A percentile compares a stretch with the other conserved stretches of the same genome.
phyloP scores from a whole-genome alignment of 2,113 vertebrate species.

The Gymnarchus niloticus region DNA sequence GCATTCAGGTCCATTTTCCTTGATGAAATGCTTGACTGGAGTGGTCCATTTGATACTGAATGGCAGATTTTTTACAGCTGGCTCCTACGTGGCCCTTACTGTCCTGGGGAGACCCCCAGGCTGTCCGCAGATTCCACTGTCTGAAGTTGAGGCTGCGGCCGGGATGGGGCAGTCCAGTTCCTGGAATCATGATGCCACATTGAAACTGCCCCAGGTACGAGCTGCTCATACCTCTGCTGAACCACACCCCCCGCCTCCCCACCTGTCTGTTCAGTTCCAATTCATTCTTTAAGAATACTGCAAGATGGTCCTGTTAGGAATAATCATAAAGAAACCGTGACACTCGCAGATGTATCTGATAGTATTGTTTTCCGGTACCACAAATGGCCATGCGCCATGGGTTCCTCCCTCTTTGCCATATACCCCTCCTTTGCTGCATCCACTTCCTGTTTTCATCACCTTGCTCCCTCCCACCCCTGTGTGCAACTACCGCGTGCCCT shows the following conservation, averaged over 20 bases:
- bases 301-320: neutral
- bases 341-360: neutral
- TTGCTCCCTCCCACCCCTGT: neutral
- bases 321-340: too few species aligned
- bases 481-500: neutral
- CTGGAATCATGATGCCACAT: conserved; percentile 63
- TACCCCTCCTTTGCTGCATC: neutral
- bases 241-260: neutral
- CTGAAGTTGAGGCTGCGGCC: conserved; percentile 67
- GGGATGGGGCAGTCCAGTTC: conserved; percentile 55
- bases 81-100: conserved; percentile 96
- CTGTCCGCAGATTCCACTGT: conserved; percentile 77
- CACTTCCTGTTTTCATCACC: neutral
- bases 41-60: neutral
- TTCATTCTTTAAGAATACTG: neutral
- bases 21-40: neutral
- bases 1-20: too few species aligned
- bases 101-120: conserved; percentile 93
- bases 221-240: neutral
- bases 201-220: conserved; percentile 71
- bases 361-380: neutral
- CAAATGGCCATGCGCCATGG: neutral
- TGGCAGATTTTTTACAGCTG: conserved; percentile 61
- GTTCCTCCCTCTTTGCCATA: neutral
- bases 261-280: neutral